Base-by-base conservation (phyloP, 1,140 invertebrate genomes). In the Heliconius hermathena region DNA sequence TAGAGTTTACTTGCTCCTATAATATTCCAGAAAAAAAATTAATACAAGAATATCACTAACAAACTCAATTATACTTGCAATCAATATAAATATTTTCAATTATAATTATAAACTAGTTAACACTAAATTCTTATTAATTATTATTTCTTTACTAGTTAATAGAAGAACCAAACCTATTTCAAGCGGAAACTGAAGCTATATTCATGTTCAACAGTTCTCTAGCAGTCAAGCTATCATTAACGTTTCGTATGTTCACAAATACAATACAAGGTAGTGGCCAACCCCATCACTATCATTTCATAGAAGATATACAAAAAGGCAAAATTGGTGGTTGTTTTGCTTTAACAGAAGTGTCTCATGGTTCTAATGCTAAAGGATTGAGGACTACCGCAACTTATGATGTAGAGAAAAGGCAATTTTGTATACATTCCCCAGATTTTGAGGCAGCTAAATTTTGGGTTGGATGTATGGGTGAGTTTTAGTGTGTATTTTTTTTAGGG, bases 381-480 rank as follows among this genome's bases (percentile, higher is more conserved):
- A 95, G 96, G 79, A 98, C 98, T 1, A 97, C 96, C 1, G 98
- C 98, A 1, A 97, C 96, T 0, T 98, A 97, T 91, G 96, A 98
- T 88, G 95, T 96, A 1, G 94, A 95, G 73, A 97, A 96, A n/a
- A 93, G 97, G 89, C 96, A 97, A 90, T 98, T 98, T 94, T 94
- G 98, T 1, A 89, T 99, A 60, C 96, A 98, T 87, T 97, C 97
- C 1, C 97, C 97, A 18, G 96, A 98, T 90, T 97, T 98, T 91
- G 97, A 98, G 90, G 97, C 98, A 20, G 97, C 97, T 46, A 99
- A 99, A 94, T 98, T 97, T 87, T 98, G 98, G 98, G 95, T 97
- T 79, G 97, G 97, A 80, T 96, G 95, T 88, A 90, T 97, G 71
- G 94, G 94, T 95, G 77, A 83, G 91, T 83, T 46, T 46, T 46